Conservation (phyloP, 2,113 vertebrate species). For the Sinocyclocheilus rhinocerous region DNA sequence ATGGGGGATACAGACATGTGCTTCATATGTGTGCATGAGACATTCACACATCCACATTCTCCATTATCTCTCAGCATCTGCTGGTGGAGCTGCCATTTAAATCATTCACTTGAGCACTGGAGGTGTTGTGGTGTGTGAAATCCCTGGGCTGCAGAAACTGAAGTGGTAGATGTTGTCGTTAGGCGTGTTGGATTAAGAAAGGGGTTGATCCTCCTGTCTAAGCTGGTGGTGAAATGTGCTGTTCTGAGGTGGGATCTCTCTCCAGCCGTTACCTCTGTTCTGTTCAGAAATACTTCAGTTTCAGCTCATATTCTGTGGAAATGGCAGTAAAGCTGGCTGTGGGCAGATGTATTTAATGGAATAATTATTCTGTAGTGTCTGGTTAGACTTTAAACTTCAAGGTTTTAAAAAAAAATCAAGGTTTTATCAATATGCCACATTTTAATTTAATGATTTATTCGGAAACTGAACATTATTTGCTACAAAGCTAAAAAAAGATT, state of each 20-base stretch:
- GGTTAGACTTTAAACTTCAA: no score
- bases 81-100: neutral
- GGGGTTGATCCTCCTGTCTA: neutral
- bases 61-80: constrained; percentile 8
- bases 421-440: no score
- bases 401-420: no score
- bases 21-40: neutral
- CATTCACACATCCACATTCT: neutral
- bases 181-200: neutral
- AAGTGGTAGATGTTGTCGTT: neutral
- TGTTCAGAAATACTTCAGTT: neutral
- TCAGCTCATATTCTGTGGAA: neutral
- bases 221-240: neutral
- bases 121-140: constrained; percentile 20
- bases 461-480: no score
- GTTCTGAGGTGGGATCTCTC: neutral
- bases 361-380: no score
- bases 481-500: no score
- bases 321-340: neutral
- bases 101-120: constrained; percentile 21
- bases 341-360: no score
- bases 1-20: constrained; percentile 35
- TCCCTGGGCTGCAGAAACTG: neutral
- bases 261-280: neutral
- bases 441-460: no score